Percentiles rank a stretch among this genome's conserved stretches.
phyloP scores from a whole-genome alignment of 2,888 invertebrate species.

The Rhingia campestris region DNA sequence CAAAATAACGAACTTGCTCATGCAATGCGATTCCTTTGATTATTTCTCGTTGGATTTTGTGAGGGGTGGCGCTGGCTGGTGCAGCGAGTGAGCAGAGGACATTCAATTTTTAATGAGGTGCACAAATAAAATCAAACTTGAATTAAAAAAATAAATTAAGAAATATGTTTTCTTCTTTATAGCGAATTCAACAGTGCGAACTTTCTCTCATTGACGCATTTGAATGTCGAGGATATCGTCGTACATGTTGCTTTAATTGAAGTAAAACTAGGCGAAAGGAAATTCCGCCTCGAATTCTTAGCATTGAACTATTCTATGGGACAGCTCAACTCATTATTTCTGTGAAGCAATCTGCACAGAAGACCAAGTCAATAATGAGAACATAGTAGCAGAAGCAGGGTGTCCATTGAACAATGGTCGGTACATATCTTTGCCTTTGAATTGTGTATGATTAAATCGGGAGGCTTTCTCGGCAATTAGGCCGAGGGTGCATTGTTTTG shows the following conservation, averaged over 20 bases:
- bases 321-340: conserved; percentile 46
- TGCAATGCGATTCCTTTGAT: conserved; percentile 45
- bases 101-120: conserved; percentile 65
- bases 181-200: conserved; percentile 48
- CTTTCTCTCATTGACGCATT: conserved; percentile 1
- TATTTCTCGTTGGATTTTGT: conserved; percentile 29
- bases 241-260: conserved; percentile 25
- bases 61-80: background rate
- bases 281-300: conserved; percentile 17
- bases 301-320: conserved; percentile 41
- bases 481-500: conserved; percentile 4
- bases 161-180: background rate
- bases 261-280: conserved; percentile 10
- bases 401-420: conserved; percentile 7
- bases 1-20: conserved; percentile 47
- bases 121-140: conserved; percentile 53
- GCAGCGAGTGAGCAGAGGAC: conserved; percentile 16
- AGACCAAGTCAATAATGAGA: conserved; percentile 41
- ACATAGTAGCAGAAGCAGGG: background rate
- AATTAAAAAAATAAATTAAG: conserved; percentile 29
- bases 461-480: conserved; percentile 18
- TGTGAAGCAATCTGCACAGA: conserved; percentile 1
- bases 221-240: background rate
- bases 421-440: conserved; percentile 14
- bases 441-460: conserved; percentile 35